A percentile compares a stretch with the other conserved stretches of the same genome.
Conservation (phyloP, 2,113 vertebrate species). For the Pituophis catenifer region DNA sequence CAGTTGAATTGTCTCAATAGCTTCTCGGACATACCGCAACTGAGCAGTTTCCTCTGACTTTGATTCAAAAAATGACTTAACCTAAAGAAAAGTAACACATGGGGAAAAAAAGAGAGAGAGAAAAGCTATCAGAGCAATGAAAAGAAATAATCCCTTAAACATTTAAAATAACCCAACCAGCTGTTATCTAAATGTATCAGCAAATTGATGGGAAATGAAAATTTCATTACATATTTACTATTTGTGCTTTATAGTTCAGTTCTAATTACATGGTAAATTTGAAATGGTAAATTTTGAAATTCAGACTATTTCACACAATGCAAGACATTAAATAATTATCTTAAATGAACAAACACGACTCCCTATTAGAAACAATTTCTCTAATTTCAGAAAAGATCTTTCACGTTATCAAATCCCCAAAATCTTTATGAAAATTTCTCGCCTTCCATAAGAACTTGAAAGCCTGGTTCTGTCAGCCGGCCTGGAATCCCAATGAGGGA, state of each 20-base stretch:
- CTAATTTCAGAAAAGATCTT: neutral
- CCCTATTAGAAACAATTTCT: neutral
- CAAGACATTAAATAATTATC: neutral
- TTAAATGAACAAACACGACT: neutral
- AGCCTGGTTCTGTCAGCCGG: neutral
- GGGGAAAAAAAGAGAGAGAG: no score
- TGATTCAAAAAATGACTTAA: slow-evolving; percentile 84
- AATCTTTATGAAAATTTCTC: neutral
- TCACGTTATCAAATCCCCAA: neutral
- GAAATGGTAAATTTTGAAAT: neutral
- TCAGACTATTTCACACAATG: neutral
- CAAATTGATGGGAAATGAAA: neutral
- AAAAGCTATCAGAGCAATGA: neutral
- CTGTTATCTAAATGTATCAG: neutral
- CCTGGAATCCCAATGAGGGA: neutral
- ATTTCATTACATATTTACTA: neutral
- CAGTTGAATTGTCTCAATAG: slow-evolving; percentile 83
- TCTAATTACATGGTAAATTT: neutral
- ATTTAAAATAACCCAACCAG: neutral
- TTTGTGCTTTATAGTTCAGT: neutral
- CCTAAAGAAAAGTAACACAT: slow-evolving; percentile 67
- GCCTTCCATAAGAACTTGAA: neutral
- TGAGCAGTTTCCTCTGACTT: slow-evolving; percentile 80
- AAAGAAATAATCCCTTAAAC: neutral
- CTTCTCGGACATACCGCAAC: slow-evolving; percentile 82